Evolutionary conservation across 2,888 invertebrate species (phyloP), one percentile per base, ranked within the genome.

Genomic region (Nysson spinosus): DNA sequence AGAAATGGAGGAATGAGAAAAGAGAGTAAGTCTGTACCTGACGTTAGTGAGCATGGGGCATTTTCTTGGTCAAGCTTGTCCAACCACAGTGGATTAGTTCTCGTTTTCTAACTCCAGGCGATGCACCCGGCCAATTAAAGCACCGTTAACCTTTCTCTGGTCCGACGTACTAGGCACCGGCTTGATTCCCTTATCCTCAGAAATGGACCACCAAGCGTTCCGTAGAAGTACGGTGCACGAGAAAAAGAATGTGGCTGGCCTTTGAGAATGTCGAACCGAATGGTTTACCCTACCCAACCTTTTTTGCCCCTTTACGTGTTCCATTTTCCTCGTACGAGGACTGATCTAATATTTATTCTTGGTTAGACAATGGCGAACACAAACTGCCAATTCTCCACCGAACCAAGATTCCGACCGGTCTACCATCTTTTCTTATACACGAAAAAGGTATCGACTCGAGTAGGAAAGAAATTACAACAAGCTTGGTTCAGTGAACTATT

Each of bases 11-110:
- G 47, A 30, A 57, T 43, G 61, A 66, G 63, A 55, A 57, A 66
- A 49, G 69, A 55, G 72, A 34, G 43, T 32, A 40, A 55, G 68
- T 68, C 80, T 83, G 80, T 62, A 65, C 58, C 72, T 76, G 84
- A 84, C 83, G 79, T 82, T 82, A 83, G 82, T 82, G 82, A 79
- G 81, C 84, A 79, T 63, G 70, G 75, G 78, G 77, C 76, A 82
- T 78, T 75, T 79, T 83, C 80, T 82, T 81, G 80, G 75, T 71
- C 72, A 74, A 75, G 72, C 80, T 82, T 74, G 75, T 75, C 70
- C 58, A 72, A 74, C 60, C 30, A 72, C 77, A 56, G 56, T 61
- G 75, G 75, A 78, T 84, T 80, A 77, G 76, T 69, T 77, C 69
- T 52, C 68, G 68, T 75, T 79, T 75, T 62, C 76, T 68, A 60